A percentile compares a stretch with the other conserved stretches of the same genome.
Conservation (phyloP, 1,140 invertebrate genomes). For the Euwallacea fornicatus region DNA sequence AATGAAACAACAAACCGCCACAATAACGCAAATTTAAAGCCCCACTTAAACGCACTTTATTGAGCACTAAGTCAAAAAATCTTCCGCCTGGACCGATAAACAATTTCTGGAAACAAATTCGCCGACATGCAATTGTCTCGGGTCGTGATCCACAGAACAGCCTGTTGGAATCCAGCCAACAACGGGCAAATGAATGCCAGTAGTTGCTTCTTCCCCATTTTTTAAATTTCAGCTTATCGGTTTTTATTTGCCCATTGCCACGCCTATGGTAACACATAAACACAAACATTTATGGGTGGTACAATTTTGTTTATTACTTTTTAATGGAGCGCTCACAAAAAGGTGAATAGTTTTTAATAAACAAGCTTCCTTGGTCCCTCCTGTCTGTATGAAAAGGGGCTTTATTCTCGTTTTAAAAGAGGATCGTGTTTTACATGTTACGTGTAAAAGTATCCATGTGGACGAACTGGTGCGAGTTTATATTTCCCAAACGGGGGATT, state of each 20-base stretch:
- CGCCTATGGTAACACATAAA: slow-evolving; percentile 10
- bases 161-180: slow-evolving; percentile 26
- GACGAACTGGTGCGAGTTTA: slow-evolving; percentile 31
- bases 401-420: slow-evolving; percentile 31
- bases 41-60: slow-evolving; percentile 30
- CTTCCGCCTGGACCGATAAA: slow-evolving; percentile 24
- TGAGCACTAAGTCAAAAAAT: slow-evolving; percentile 13
- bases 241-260: neutral
- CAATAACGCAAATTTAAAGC: slow-evolving; percentile 26
- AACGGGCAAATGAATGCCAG: slow-evolving; percentile 9
- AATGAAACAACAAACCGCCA: slow-evolving; percentile 31
- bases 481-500: slow-evolving; percentile 31
- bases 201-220: slow-evolving; percentile 9
- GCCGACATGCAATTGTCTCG: slow-evolving; percentile 33
- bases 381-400: slow-evolving; percentile 12
- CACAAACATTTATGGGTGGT: neutral
- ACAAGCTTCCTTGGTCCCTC: slow-evolving; percentile 27
- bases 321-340: slow-evolving; percentile 18
- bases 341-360: slow-evolving; percentile 35
- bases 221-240: slow-evolving; percentile 11
- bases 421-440: slow-evolving; percentile 36
- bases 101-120: slow-evolving; percentile 29
- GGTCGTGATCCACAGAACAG: slow-evolving; percentile 25
- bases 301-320: slow-evolving; percentile 18
- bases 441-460: slow-evolving; percentile 35